phyloP scores from a whole-genome alignment of 1,140 invertebrate genomes.

The Formica exsecta region DNA sequence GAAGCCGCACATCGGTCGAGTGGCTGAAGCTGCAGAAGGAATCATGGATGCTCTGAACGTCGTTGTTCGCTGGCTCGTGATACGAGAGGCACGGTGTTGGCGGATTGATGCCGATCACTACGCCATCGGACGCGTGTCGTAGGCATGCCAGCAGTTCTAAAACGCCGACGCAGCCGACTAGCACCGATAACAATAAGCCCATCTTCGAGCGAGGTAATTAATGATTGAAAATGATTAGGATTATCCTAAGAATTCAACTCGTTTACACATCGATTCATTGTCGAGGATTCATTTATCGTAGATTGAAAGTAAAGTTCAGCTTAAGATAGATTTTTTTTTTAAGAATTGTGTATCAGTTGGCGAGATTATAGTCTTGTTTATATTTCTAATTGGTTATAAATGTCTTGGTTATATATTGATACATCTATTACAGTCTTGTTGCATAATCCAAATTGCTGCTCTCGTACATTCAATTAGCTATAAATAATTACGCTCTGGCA shows the following conservation, averaged over 20 bases:
- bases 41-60: slow-evolving; percentile 79
- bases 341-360: background rate
- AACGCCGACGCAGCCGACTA: slow-evolving; percentile 91
- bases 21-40: slow-evolving; percentile 82
- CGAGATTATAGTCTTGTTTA: background rate
- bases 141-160: slow-evolving; percentile 89
- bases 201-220: slow-evolving; percentile 81
- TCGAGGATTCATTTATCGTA: background rate
- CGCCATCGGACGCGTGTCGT: slow-evolving; percentile 86
- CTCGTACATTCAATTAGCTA: slow-evolving; percentile 53
- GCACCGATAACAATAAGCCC: slow-evolving; percentile 90
- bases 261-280: background rate
- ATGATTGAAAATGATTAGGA: background rate
- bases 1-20: slow-evolving; percentile 73
- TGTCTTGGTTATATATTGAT: background rate
- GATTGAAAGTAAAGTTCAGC: background rate
- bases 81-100: slow-evolving; percentile 82
- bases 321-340: background rate
- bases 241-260: background rate
- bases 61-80: slow-evolving; percentile 76
- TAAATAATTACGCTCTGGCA: slow-evolving; percentile 55
- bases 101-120: slow-evolving; percentile 76
- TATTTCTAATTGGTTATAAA: background rate
- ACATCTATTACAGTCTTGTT: background rate
- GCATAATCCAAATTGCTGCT: slow-evolving; percentile 25